Evolutionary conservation across 2,888 invertebrate genomes (phyloP), one percentile per base, ranked within the genome.

Genomic region (Strigamia transsilvanica): DNA sequence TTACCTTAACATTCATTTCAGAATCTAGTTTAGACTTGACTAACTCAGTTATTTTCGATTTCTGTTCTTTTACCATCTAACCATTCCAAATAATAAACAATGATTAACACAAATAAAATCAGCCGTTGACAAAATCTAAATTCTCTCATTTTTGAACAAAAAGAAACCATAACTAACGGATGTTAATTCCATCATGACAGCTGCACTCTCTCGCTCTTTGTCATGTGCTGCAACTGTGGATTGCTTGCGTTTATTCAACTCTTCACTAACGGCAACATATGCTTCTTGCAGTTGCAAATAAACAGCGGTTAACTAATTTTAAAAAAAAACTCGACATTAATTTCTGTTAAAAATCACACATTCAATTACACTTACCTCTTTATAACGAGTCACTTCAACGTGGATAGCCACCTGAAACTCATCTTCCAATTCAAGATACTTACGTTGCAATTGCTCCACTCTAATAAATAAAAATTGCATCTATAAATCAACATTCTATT

Each of bases 151-250:
- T 66, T 27, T 27, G 2, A 27, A 27, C 27, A 27, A 27, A 21
- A 66, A 66, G 10, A 21, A 66, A 66, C 66, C 10, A 5, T 27
- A 34, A 81, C 81, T 66, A 32, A 81, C 81, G 7, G 81, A 27
- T 23, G 81, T 81, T 34, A 81, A 66, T 13, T 81, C 81, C 81
- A 81, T 81, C 81, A 81, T 81, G 12, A 81, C 81, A 66, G 81
- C 81, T 32, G 81, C 66, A 18, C 66, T 32, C 34, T 81, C 81
- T 18, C 81, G n/a, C 34, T 81, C 81, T 27, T 81, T 81, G 15
- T 81, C 81, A 21, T 81, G 81, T 27, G 81, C 34, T 15, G 51
- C 32, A n/a, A 32, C 61, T 38, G n/a, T 32, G 5, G 66, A 32
- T 66, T 81, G 81, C 21, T 81, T 81, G 10, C 61, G 51, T 42